Evolutionary conservation across 2,113 vertebrate species (phyloP), one percentile per base, ranked within the genome.

Genomic region (Choloepus hoffmanni): DNA sequence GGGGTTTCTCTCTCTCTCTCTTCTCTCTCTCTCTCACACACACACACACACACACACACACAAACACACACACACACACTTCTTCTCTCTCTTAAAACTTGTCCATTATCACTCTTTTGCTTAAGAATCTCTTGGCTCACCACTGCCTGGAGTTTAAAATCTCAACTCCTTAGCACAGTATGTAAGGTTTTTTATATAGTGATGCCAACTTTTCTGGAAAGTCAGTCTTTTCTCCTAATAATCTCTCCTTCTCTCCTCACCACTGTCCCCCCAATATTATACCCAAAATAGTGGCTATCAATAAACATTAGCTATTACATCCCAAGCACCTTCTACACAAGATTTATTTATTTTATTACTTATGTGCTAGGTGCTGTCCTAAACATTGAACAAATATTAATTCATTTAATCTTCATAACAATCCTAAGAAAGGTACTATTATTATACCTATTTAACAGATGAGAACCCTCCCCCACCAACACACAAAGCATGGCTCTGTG

Each of bases 121-220:
- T 89, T 94, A 43, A 89, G 88, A 94, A 73, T 10, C 43, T 70
- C 84, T 87, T 40, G 68, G 43, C 4, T 79, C 30, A 48, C 50
- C 28, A 70, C 11, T 58, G 21, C 58, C n/a, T 55, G 65, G 15
- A 79, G 50, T 79, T 62, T 87, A 82, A 88, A 89, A 83, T 83
- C 45, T 28, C 85, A 89, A 36, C 48, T 36, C 26, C 58, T 40
- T 68, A 67, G 48, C 60, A 89, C 10, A 50, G 50, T 40, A 50
- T 5, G 45, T 23, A 36, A 43, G 58, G 15, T 67, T 45, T 84
- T 89, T 68, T 84, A 77, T 12, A 67, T 89, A 3, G 68, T 43
- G 50, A 43, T 16, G 26, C 19, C 33, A 65, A 77, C 23, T n/a
- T 74, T 55, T 83, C 58, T 40, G 48, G 40, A 68, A 77, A 89